Conservation (phyloP, 2,888 invertebrate genomes). For the Yponomeuta malinellus region DNA sequence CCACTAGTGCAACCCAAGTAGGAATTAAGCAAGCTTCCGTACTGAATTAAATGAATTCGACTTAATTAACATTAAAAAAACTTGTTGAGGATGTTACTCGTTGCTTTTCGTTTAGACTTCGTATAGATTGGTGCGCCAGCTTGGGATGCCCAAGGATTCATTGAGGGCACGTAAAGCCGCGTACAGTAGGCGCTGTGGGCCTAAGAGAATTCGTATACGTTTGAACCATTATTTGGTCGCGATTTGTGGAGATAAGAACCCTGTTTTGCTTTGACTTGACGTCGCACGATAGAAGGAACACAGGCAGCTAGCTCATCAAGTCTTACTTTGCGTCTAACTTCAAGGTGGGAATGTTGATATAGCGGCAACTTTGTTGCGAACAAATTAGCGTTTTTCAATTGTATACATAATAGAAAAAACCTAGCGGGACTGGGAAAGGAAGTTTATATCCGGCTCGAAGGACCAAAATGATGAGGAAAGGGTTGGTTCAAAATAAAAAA, state of each 20-base stretch:
- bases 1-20: too few species aligned
- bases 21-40: background rate
- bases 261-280: too few species aligned
- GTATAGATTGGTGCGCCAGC: background rate
- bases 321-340: background rate
- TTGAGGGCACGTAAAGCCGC: background rate
- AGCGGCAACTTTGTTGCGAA: too few species aligned
- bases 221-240: background rate
- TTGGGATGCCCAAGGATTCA: background rate
- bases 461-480: too few species aligned
- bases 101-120: background rate
- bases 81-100: conserved; percentile 3
- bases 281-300: background rate
- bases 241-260: too few species aligned
- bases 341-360: background rate
- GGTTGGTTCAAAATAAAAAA: too few species aligned
- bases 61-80: background rate
- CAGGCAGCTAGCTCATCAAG: background rate
- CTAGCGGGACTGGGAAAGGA: too few species aligned
- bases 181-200: too few species aligned
- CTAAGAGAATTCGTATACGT: too few species aligned
- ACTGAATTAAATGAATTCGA: background rate
- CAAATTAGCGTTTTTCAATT: too few species aligned
- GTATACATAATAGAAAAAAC: too few species aligned
- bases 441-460: too few species aligned